phyloP scores from a whole-genome alignment of 2,888 invertebrate species.

The Rhodophaea formosa region DNA sequence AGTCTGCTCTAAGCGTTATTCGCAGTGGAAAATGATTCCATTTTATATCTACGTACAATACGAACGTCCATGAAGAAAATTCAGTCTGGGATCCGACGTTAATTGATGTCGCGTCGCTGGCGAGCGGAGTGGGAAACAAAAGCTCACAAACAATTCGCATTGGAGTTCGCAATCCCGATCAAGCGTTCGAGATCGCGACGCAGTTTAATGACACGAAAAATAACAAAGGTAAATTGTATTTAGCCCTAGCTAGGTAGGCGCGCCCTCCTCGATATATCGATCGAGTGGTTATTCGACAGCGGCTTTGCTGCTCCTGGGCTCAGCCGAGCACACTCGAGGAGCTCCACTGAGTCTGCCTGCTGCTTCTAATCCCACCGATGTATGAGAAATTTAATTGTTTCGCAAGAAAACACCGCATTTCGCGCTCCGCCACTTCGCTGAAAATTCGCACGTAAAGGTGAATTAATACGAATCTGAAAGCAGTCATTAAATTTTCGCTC shows the following conservation, averaged over 20 bases:
- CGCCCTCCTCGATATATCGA: constrained; percentile 63
- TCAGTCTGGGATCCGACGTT: constrained; percentile 71
- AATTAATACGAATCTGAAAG: constrained; percentile 72
- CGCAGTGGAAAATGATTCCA: constrained; percentile 52
- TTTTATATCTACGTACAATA: constrained; percentile 65
- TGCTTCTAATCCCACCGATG: constrained; percentile 61
- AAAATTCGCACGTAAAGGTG: constrained; percentile 58
- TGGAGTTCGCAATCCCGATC: constrained; percentile 78
- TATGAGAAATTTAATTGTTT: constrained; percentile 77
- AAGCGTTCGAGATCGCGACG: constrained; percentile 78
- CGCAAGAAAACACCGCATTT: constrained; percentile 66
- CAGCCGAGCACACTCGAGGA: constrained; percentile 66
- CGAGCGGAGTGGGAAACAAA: constrained; percentile 75
- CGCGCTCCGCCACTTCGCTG: constrained; percentile 56
- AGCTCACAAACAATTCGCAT: constrained; percentile 80
- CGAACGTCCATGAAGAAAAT: constrained; percentile 68
- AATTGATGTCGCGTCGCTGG: constrained; percentile 78
- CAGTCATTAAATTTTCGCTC: constrained; percentile 76
- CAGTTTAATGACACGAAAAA: constrained; percentile 82
- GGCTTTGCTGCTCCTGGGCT: constrained; percentile 60
- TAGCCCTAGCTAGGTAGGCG: constrained; percentile 70
- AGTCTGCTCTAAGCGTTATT: constrained; percentile 42
- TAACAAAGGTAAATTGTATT: constrained; percentile 82
- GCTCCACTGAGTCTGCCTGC: constrained; percentile 51
- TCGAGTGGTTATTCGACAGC: constrained; percentile 56